Evolutionary conservation across 1,140 invertebrate genomes (phyloP), one percentile per base, ranked within the genome.

Genomic region (Protaetia brevitarsis): DNA sequence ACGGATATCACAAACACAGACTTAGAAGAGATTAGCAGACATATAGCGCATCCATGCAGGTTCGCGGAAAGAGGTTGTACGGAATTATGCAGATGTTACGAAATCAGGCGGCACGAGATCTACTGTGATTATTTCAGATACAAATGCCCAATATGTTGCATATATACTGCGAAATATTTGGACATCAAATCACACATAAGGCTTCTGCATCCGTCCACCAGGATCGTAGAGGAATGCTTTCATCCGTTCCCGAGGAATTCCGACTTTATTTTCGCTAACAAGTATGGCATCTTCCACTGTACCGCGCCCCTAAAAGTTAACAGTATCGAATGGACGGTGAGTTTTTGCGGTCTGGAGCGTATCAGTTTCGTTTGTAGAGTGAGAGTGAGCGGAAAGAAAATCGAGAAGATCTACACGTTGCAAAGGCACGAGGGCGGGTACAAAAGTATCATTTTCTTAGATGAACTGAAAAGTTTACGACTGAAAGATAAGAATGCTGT

Each of bases 401-500:
- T 66, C 1, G 71, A 72, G 26, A 66, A 75, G 26, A 26, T 19
- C 31, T 66, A 66, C 58, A 56, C 36, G 10, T 56, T 76, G 19
- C 71, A 67, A 21, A 70, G 68, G 57, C 11, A 58, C 7, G 71
- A 65, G 2, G 68, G 71, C 61, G 41, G 60, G 7, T 76, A 71
- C 65, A 59, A 68, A 19, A 62, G 69, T 21, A 45, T 37, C 19
- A 64, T 71, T 13, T 26, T 36, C 13, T 21, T 68, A 2, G 63
- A 71, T 0, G 71, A 72, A 19, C 37, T 75, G 45, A 76, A 74
- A 64, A 68, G 64, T 11, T 63, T 63, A 27, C 73, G 71, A 41
- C 62, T 72, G 11, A 76, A 76, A 61, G 62, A 71, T 11, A 76
- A 76, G 66, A 64, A 76, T 67, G 72, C 74, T 7, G 66, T 72